Percentiles rank a stretch among this genome's conserved stretches.
Conservation (phyloP, 2,888 invertebrate species). For the Exephanes ischioxanthus region DNA sequence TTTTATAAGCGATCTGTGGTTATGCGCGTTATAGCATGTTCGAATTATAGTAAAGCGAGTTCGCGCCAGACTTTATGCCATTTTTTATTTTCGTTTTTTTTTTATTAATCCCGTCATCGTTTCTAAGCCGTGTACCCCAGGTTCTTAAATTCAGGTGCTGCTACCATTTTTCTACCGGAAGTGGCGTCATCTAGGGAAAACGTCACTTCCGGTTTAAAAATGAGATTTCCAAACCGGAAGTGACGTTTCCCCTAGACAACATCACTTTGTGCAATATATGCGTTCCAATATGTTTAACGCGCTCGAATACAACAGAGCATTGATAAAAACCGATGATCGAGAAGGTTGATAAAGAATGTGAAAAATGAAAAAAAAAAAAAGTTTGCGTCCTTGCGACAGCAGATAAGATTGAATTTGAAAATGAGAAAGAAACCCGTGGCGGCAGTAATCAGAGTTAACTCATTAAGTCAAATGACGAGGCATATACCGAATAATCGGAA, state of each 20-base stretch:
- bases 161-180: background rate
- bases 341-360: background rate
- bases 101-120: too few relatives aligned
- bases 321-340: slow-evolving; percentile 2
- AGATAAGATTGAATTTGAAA: slow-evolving; percentile 16
- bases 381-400: background rate
- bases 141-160: background rate
- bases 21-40: too few relatives aligned
- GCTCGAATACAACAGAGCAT: background rate
- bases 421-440: background rate
- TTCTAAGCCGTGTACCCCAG: too few relatives aligned
- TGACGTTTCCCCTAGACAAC: too few relatives aligned
- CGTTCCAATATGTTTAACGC: background rate
- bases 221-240: too few relatives aligned
- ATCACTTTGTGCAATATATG: background rate
- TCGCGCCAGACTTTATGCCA: too few relatives aligned
- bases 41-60: too few relatives aligned
- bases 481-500: slow-evolving; percentile 74
- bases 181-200: too few relatives aligned
- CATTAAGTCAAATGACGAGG: slow-evolving; percentile 78
- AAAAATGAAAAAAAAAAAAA: slow-evolving; percentile 15
- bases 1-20: too few relatives aligned
- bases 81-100: too few relatives aligned
- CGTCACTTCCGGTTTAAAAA: too few relatives aligned
- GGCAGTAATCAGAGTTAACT: slow-evolving; percentile 64